A percentile compares a stretch with the other conserved stretches of the same genome.
Evolutionary conservation across 1,140 invertebrate genomes (phyloP).

Genomic region (Brachionus koreanus): DNA sequence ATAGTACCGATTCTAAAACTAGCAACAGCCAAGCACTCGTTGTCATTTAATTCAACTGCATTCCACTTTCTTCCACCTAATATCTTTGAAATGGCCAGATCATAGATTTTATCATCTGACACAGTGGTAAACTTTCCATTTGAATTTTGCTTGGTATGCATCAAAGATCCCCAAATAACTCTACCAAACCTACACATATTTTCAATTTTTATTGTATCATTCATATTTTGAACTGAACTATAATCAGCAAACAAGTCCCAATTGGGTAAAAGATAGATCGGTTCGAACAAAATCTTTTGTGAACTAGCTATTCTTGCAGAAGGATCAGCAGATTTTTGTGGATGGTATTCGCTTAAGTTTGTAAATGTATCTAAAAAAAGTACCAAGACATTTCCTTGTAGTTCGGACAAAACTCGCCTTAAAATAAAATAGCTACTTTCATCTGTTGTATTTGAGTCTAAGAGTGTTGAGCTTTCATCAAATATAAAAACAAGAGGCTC

Average conservation of each 20-base stretch:
- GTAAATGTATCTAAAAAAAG: background rate
- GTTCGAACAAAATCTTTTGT: background rate
- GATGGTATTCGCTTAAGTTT: background rate
- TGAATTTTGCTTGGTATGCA: background rate
- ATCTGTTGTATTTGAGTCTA: background rate
- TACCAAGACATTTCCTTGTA: background rate
- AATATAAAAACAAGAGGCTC: background rate
- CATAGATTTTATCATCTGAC: background rate
- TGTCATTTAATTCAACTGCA: background rate
- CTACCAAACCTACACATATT: constrained; percentile 4
- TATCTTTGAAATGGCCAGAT: background rate
- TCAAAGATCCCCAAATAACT: background rate
- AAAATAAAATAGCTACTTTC: background rate
- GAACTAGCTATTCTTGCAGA: background rate
- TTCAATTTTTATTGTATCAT: background rate
- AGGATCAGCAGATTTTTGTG: background rate
- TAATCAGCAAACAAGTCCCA: constrained; percentile 2
- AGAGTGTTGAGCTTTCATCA: background rate
- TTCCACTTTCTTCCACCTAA: background rate
- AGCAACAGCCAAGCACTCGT: background rate
- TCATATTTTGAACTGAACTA: background rate
- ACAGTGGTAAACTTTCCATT: background rate
- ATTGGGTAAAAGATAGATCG: background rate
- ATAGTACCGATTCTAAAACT: constrained; percentile 1
- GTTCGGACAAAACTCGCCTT: background rate